Evolutionary conservation across 2,888 invertebrate genomes (phyloP).

Genomic region (Molanna angustata): DNA sequence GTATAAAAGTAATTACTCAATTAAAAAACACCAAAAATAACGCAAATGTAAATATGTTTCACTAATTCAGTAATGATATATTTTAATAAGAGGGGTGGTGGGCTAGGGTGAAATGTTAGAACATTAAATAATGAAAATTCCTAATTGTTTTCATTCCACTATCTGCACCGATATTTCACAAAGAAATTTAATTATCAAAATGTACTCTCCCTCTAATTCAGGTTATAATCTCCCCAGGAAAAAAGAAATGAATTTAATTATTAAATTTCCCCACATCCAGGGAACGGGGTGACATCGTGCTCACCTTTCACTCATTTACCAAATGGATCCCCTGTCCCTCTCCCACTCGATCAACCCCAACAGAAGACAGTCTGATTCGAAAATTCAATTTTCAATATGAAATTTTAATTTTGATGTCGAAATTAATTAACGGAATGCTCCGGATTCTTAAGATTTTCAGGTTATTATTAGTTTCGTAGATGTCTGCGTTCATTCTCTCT

Average conservation of each 20-base stretch:
- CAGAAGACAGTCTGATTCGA: slow-evolving; percentile 9
- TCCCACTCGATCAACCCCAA: slow-evolving; percentile 7
- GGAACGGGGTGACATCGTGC: slow-evolving; percentile 26
- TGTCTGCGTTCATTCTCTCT: too few relatives aligned
- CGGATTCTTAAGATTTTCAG: slow-evolving; percentile 22
- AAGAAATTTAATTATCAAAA: slow-evolving; percentile 22
- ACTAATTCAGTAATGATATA: too few relatives aligned
- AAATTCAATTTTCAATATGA: slow-evolving; percentile 21
- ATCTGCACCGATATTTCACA: slow-evolving; percentile 15
- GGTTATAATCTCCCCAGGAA: slow-evolving; percentile 23
- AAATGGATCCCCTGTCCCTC: slow-evolving; percentile 5
- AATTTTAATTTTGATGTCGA: slow-evolving; percentile 30
- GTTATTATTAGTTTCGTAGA: slow-evolving; percentile 10
- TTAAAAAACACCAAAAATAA: too few relatives aligned
- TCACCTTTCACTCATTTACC: slow-evolving; percentile 11
- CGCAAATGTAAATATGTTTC: too few relatives aligned
- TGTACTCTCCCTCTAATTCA: slow-evolving; percentile 17
- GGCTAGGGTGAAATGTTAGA: too few relatives aligned
- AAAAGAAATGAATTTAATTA: slow-evolving; percentile 32
- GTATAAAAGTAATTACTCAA: too few relatives aligned
- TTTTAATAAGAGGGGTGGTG: too few relatives aligned
- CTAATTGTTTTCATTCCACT: slow-evolving; percentile 9
- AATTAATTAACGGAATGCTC: slow-evolving; percentile 31
- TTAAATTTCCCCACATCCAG: slow-evolving; percentile 30
- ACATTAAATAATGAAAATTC: too few relatives aligned